Conservation (phyloP, 1,140 invertebrate genomes). For the Anagrus nilaparvatae region DNA sequence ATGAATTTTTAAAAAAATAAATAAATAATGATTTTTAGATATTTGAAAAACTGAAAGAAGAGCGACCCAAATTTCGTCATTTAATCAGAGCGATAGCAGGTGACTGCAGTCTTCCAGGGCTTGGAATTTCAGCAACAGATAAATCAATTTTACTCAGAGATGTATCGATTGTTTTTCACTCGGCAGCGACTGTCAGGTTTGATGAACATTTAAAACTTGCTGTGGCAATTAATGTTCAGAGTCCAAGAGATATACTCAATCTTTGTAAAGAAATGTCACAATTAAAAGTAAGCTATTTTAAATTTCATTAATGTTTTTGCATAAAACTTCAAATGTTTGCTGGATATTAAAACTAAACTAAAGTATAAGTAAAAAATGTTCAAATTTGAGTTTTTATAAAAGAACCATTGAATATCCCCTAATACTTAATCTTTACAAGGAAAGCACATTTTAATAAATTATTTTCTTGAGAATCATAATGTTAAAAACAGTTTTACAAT, state of each 20-base stretch:
- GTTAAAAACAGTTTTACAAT: too few species aligned
- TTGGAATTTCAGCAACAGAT: slow-evolving; percentile 42
- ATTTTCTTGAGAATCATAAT: too few species aligned
- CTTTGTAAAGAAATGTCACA: slow-evolving; percentile 35
- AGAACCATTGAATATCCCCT: too few species aligned
- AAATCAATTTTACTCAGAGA: slow-evolving; percentile 42
- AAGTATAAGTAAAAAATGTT: too few species aligned
- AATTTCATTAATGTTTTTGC: too few species aligned
- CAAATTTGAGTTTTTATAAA: too few species aligned
- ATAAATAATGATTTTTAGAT: slow-evolving; percentile 43
- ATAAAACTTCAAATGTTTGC: too few species aligned
- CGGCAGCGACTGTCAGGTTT: slow-evolving; percentile 55
- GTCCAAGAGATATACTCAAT: slow-evolving; percentile 41
- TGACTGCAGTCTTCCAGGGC: slow-evolving; percentile 40
- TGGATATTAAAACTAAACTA: too few species aligned
- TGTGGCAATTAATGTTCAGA: slow-evolving; percentile 51
- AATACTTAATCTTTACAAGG: too few species aligned
- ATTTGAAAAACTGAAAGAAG: slow-evolving; percentile 44
- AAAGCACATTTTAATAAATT: too few species aligned
- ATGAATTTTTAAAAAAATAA: too few species aligned
- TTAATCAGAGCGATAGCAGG: slow-evolving; percentile 50
- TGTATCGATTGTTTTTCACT: slow-evolving; percentile 54
- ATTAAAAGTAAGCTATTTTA: slow-evolving; percentile 33
- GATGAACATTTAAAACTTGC: slow-evolving; percentile 52
- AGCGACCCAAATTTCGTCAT: slow-evolving; percentile 48